Percentiles rank a stretch among this genome's conserved stretches.
Conservation (phyloP, 2,797 vertebrate species). For the Fistularia tabacaria region DNA sequence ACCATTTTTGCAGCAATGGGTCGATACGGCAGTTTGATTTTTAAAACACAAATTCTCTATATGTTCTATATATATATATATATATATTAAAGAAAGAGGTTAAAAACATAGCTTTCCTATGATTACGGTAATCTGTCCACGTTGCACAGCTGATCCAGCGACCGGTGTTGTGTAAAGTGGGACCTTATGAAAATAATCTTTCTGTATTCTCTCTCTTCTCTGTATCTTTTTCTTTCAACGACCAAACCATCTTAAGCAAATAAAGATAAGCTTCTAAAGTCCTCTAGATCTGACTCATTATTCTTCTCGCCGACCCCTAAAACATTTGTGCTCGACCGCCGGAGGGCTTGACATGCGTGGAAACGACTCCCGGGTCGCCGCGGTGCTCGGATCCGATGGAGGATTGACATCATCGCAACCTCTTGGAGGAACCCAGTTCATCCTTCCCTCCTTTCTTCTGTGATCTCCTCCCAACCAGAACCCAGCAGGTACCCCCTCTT, state of each 20-base stretch:
- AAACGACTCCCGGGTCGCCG: too few species aligned
- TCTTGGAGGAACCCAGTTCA: too few species aligned
- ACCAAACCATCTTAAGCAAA: slow-evolving; percentile 68
- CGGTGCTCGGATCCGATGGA: too few species aligned
- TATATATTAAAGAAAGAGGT: slow-evolving; percentile 30
- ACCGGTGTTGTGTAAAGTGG: slow-evolving; percentile 43
- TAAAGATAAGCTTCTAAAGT: slow-evolving; percentile 75
- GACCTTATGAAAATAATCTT: slow-evolving; percentile 43
- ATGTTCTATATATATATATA: slow-evolving; percentile 39
- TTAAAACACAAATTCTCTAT: slow-evolving; percentile 39
- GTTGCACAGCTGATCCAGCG: slow-evolving; percentile 54
- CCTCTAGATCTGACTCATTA: slow-evolving; percentile 24
- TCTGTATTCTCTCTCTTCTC: slow-evolving; percentile 48
- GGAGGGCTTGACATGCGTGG: too few species aligned
- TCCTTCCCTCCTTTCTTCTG: too few species aligned
- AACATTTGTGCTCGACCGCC: too few species aligned
- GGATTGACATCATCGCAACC: too few species aligned
- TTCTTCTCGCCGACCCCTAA: background rate
- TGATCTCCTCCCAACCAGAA: too few species aligned
- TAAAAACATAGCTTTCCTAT: slow-evolving; percentile 49
- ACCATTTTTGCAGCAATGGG: slow-evolving; percentile 47
- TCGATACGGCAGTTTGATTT: slow-evolving; percentile 41
- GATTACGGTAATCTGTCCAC: slow-evolving; percentile 41
- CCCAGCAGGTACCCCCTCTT: slow-evolving; percentile 2
- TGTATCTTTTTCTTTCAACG: slow-evolving; percentile 56